phyloP scores from a whole-genome alignment of 2,888 invertebrate genomes.

The Ischnura elegans region DNA sequence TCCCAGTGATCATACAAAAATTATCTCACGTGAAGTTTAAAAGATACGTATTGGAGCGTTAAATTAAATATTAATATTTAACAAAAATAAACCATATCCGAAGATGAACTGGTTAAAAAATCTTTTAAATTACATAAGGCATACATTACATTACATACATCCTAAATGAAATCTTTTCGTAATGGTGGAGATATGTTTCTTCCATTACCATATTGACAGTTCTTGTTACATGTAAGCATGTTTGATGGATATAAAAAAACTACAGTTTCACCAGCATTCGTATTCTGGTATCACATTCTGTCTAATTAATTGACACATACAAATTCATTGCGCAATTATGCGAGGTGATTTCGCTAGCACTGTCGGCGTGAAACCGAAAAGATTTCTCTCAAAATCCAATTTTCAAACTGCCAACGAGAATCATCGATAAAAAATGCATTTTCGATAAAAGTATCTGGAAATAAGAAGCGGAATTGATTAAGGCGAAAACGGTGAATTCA shows the following conservation, averaged over 20 bases:
- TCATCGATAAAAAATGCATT: not conserved
- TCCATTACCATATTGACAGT: no score
- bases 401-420: not conserved
- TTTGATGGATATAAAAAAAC: no score
- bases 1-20: no score
- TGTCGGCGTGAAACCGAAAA: not conserved
- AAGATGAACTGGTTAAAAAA: no score
- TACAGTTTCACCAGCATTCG: not conserved
- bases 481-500: not conserved
- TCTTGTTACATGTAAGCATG: no score
- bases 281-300: not conserved
- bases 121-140: no score
- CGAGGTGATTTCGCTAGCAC: not conserved
- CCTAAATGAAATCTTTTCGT: not conserved
- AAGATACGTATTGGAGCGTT: no score
- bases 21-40: no score
- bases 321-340: not conserved
- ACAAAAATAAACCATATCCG: no score
- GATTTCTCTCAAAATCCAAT: slow-evolving; percentile 18
- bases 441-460: not conserved
- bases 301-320: not conserved
- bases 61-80: no score
- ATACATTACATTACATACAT: no score
- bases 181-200: not conserved
- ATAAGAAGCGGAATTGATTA: not conserved